A percentile compares a stretch with the other conserved stretches of the same genome.
These are phyloP conservation scores for Corythaixoides concolor DNA, from an alignment of 2,113 vertebrate species.

Conservation along the genomic window DNA sequence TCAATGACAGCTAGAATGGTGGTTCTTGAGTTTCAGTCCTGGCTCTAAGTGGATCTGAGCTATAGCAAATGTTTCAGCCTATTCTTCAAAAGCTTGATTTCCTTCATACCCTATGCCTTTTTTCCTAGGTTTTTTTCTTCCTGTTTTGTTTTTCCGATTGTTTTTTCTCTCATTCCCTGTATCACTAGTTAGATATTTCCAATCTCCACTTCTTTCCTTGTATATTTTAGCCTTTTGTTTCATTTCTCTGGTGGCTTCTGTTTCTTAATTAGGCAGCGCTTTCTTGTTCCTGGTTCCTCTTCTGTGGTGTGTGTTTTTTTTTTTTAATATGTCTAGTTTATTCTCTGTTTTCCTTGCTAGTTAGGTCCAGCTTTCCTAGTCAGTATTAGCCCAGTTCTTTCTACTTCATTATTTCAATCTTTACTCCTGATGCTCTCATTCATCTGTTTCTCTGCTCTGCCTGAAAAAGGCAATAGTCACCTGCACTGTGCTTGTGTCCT, in stretches of 20 bases:
- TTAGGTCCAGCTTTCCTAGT: neutral
- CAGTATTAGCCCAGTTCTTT: neutral
- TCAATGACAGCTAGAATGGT: neutral
- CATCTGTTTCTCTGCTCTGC: neutral
- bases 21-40: neutral
- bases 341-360: neutral
- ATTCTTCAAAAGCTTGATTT: neutral
- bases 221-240: neutral
- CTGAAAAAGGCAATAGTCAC: neutral
- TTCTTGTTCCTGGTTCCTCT: neutral
- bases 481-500: neutral
- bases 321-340: neutral
- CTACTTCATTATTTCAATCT: neutral
- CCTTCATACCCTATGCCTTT: neutral
- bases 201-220: neutral
- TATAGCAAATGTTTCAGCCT: neutral
- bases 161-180: neutral
- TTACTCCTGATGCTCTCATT: neutral
- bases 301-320: no score
- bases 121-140: neutral
- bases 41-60: neutral
- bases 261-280: neutral
- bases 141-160: neutral
- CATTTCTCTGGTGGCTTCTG: neutral
- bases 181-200: neutral